Base-by-base conservation (phyloP, 2,797 vertebrate species). In the Ceryle rudis region DNA sequence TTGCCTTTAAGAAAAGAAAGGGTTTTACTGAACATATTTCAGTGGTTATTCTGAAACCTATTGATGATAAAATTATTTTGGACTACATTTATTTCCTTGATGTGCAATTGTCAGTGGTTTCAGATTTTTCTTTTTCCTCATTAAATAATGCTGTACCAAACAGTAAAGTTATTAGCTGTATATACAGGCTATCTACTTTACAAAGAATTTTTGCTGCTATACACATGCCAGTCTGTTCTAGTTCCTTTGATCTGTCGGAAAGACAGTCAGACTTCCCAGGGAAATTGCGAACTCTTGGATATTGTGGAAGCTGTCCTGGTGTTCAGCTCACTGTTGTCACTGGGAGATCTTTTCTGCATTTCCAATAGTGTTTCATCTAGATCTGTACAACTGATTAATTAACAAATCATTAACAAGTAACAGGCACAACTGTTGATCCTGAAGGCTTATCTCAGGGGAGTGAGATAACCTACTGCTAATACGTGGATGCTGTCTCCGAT, bases 1-100 rank as follows among this genome's bases (percentile, higher is more conserved):
- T 51, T 91, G 73, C 77, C 80, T 88, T 81, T 81, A 91, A 71
- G 52, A 90, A 78, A 91, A 71, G 52, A 90, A 78, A 52, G 22
- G 12, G 5, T 64, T 95, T 89, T 82, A 55, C 54, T 60, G 60
- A 82, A 77, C 39, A 0, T 79, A n/a, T 73, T 81, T 86, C 70
- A 81, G 20, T 75, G 85, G 31, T 61, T 69, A 73, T 90, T 91
- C 51, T 90, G 80, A 86, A 86, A 90, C 18, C 10, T 54, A 61
- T 55, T 16, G 35, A 44, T 47, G 35, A 66, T 46, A 20, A 79
- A 41, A 54, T 69, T 2, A 22, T 72, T 92, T 85, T 69, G 23
- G 19, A 65, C 4, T 13, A 2, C 74, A 12, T 70, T 61, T 61
- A 26, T 67, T 88, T 81, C 23, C 31, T 71, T 81, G 39, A 35